Evolutionary conservation across 2,113 vertebrate species (phyloP).

Genomic region (Danio rerio): GRCz12tu NC_133195.1:33863001-33863500

Average conservation of each 20-base stretch:
- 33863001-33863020: background rate
- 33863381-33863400: slow-evolving; percentile 20
- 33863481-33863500: background rate
- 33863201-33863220: slow-evolving; percentile 2
- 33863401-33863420: background rate
- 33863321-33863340: slow-evolving; percentile 81
- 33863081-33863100: slow-evolving; percentile 69
- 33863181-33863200: slow-evolving; percentile 46
- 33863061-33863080: slow-evolving; percentile 50
- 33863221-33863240: background rate
- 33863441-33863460: too few species aligned
- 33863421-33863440: background rate
- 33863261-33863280: slow-evolving; percentile 10
- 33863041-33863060: slow-evolving; percentile 28
- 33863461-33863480: background rate
- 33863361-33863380: slow-evolving; percentile 94
- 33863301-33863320: slow-evolving; percentile 86
- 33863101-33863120: slow-evolving; percentile 25
- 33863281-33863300: slow-evolving; percentile 67
- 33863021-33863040: background rate
- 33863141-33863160: slow-evolving; percentile 45
- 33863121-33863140: slow-evolving; percentile 39
- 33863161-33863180: background rate
- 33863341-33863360: slow-evolving; percentile 86
- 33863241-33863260: background rate